Base-by-base conservation (phyloP, 2,888 invertebrate species). In the Arctia plantaginis region DNA sequence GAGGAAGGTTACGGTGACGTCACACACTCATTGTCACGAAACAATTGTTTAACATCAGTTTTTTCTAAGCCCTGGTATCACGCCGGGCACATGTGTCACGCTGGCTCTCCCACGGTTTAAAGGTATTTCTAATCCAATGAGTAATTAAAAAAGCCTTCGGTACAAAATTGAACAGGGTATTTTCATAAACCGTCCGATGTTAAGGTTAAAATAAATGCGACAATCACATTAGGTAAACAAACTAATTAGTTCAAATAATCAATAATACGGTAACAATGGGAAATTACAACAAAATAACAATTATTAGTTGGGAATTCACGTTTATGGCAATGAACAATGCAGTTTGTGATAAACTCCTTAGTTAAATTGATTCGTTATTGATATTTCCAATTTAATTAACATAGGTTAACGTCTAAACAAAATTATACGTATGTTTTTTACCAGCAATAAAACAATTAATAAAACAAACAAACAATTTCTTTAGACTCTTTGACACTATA, bases 241-340 rank as follows among this genome's bases (percentile, higher is more conserved):
- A 59, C 59, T 27, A 59, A 55, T 69, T 27, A 59, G 27, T 69
- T 59, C 7, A 1, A 41, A 27, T 59, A 27, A 69, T 69, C 55
- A 59, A 27, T 59, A 59, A 59, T 27, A 59, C 6, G 12, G 15
- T 8, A 71, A 64, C 71, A 35, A 64, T 71, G 44, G 64, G 30
- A 41, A n/a, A 15, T 41, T 47, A 64, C 62, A 27, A 47, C 64
- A 44, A 33, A 64, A 65, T 47, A 71, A 44, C 30, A 80, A 78
- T 69, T 39, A 39, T 39, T 35, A 65, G 15, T n/a, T 77, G 72
- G 55, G 82, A 78, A 80, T 78, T 81, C 74, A 77, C 80, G 71
- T 78, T 81, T 69, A 68, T 47, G 76, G 18, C 76, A 33, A 64
- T 33, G n/a, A 71, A 71, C 70, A 64, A 62, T 20, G 62, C 51